Percentiles rank a stretch among this genome's conserved stretches.
phyloP scores from a whole-genome alignment of 2,797 vertebrate genomes.

The Darevskia nairensis region DNA sequence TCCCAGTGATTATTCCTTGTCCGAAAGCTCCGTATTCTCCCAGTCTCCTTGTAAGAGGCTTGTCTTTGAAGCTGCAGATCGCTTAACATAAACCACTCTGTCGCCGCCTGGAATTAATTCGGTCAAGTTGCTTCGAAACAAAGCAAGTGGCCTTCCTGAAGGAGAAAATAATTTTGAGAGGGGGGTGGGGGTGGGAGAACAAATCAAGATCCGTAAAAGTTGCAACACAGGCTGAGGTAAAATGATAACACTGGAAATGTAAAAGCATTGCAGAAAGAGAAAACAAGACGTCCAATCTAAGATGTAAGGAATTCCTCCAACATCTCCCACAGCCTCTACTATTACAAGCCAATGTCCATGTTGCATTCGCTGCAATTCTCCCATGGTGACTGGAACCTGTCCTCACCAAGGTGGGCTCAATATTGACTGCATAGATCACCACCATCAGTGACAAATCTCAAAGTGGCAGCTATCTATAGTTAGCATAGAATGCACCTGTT shows the following conservation, averaged over 20 bases:
- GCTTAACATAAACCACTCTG: slow-evolving; percentile 86
- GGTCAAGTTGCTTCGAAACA: slow-evolving; percentile 83
- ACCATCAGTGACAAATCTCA: not conserved
- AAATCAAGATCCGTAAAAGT: not conserved
- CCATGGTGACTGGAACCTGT: not conserved
- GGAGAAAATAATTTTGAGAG: slow-evolving; percentile 49
- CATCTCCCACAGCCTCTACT: not conserved
- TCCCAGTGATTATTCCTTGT: slow-evolving; percentile 50
- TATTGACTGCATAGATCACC: not conserved
- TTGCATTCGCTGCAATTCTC: not conserved
- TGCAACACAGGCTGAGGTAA: not conserved
- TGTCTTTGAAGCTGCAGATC: slow-evolving; percentile 71
- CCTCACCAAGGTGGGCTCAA: not conserved
- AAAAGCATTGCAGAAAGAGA: not conserved
- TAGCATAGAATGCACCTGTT: too few species aligned
- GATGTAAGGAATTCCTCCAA: not conserved
- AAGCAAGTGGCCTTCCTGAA: slow-evolving; percentile 86
- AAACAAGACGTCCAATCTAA: not conserved
- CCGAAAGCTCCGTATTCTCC: slow-evolving; percentile 34
- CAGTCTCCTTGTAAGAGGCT: slow-evolving; percentile 54
- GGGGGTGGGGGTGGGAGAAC: not conserved
- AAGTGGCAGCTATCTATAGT: not conserved
- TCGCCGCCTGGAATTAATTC: slow-evolving; percentile 84
- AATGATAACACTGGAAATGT: not conserved
- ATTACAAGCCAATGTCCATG: not conserved